Evolutionary conservation across 2,113 vertebrate species (phyloP).

Genomic region (Ceratotherium simum): DNA sequence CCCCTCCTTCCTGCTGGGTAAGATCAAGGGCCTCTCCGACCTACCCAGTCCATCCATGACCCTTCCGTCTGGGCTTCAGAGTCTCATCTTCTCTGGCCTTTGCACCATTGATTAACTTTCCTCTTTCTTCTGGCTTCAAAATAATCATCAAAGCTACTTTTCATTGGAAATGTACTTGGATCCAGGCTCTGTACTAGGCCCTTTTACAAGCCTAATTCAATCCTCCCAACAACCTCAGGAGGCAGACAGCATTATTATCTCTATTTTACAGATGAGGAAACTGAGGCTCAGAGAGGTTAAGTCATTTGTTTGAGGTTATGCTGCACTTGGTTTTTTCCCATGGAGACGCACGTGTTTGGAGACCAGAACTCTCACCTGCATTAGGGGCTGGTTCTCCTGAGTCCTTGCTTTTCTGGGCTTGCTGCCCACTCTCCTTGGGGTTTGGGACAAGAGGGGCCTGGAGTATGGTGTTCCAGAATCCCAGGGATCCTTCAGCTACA

Average conservation of each 20-base stretch:
- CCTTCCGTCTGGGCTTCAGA: not conserved
- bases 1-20: not conserved
- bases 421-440: not conserved
- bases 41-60: not conserved
- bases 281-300: not conserved
- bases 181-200: not conserved
- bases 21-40: not conserved
- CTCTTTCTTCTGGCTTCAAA: not conserved
- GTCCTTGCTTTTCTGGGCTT: not conserved
- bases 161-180: not conserved
- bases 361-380: not conserved
- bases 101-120: not conserved
- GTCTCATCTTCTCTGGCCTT: not conserved
- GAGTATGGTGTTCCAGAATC: not conserved
- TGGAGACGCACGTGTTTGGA: not conserved
- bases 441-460: not conserved
- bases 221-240: not conserved
- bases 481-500: not conserved
- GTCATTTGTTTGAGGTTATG: not conserved
- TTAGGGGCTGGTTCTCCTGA: not conserved
- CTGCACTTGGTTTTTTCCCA: not conserved
- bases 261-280: constrained; percentile 3
- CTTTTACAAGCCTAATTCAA: not conserved
- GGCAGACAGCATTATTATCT: not conserved
- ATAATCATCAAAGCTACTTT: not conserved